phyloP scores from a whole-genome alignment of 2,113 vertebrate genomes.

The Semicossyphus pulcher region DNA sequence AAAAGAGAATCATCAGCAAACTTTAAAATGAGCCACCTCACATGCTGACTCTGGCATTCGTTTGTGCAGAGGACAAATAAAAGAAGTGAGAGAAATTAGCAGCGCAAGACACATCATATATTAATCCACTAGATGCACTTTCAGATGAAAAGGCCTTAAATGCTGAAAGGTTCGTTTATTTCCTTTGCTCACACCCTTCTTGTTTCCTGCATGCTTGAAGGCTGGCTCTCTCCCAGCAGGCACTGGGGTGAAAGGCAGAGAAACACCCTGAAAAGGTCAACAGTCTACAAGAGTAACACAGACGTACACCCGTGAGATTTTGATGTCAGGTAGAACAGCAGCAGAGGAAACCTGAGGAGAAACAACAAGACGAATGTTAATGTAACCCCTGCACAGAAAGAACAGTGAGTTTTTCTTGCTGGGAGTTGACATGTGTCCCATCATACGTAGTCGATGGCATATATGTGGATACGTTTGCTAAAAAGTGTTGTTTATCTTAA shows the following conservation, averaged over 20 bases:
- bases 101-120: not conserved
- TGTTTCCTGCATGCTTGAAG: not conserved
- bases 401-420: slow-evolving; percentile 2
- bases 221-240: no score
- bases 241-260: no score
- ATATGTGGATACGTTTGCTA: no score
- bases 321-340: not conserved
- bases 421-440: not conserved
- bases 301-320: not conserved
- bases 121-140: not conserved
- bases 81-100: no score
- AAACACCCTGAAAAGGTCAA: slow-evolving; percentile 13
- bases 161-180: no score
- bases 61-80: no score
- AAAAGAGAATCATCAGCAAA: no score
- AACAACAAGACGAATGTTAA: slow-evolving; percentile 14
- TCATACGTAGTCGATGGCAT: no score
- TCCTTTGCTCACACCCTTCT: not conserved
- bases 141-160: slow-evolving; percentile 18
- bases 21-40: no score
- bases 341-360: not conserved
- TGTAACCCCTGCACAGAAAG: slow-evolving; percentile 10
- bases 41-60: no score
- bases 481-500: no score
- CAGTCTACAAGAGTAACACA: not conserved